Evolutionary conservation across 2,888 invertebrate species (phyloP).

Genomic region (Cordylochernes scorpioides): DNA sequence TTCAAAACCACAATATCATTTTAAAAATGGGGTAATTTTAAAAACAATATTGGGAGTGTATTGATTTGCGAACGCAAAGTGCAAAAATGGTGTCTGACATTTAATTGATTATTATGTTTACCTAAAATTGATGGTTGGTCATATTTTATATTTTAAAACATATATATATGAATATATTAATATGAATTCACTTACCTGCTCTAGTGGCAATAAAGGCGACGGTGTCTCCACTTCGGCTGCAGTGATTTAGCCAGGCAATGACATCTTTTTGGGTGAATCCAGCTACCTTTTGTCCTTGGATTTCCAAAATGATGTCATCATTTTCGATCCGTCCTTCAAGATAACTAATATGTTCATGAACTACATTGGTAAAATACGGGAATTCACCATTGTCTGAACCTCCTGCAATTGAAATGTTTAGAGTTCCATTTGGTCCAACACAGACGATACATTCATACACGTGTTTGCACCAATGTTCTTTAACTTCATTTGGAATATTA

Average conservation of each 20-base stretch:
- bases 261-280: conserved; percentile 31
- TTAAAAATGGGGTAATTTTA: too few species aligned
- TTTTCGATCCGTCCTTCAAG: conserved; percentile 2
- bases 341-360: conserved; percentile 10
- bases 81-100: too few species aligned
- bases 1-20: too few species aligned
- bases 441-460: conserved; percentile 24
- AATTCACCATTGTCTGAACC: conserved; percentile 28
- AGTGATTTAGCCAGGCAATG: conserved; percentile 7
- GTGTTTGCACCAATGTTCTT: conserved; percentile 26
- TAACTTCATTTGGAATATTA: too few species aligned
- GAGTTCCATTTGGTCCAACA: conserved; percentile 22
- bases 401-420: conserved; percentile 24
- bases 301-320: conserved; percentile 27
- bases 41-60: too few species aligned
- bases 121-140: too few species aligned
- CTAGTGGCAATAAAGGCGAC: conserved; percentile 28
- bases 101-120: too few species aligned
- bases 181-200: conserved; percentile 27
- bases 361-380: conserved; percentile 18
- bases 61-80: too few species aligned
- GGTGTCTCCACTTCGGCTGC: conserved; percentile 27
- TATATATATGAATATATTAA: too few species aligned
- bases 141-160: too few species aligned
- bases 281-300: conserved; percentile 30